phyloP scores from a whole-genome alignment of 2,113 vertebrate genomes.

The Limnothrissa miodon region DNA sequence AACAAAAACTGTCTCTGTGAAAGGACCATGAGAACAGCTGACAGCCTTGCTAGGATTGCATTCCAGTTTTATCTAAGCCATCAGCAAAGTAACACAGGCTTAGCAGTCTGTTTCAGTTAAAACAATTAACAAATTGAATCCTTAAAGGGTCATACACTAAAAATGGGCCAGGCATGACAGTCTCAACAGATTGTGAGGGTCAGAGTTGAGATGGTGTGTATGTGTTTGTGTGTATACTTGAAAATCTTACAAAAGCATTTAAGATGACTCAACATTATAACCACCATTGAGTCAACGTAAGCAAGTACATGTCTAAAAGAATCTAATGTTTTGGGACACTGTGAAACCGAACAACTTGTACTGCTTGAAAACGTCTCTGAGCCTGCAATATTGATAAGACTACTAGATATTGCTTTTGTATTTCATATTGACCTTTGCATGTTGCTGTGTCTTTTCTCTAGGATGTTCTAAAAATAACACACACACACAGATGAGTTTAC shows the following conservation, averaged over 20 bases:
- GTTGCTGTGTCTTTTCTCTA: not conserved
- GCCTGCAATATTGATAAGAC: not conserved
- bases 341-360: not conserved
- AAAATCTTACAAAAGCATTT: not conserved
- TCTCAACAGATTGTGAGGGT: not conserved
- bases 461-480: not conserved
- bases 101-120: not conserved
- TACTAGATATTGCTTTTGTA: not conserved
- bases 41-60: not conserved
- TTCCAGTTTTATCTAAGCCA: not conserved
- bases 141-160: not conserved
- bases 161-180: not conserved
- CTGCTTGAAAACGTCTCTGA: not conserved
- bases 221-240: not conserved
- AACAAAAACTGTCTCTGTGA: not conserved
- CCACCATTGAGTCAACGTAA: not conserved
- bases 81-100: not conserved
- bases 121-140: constrained; percentile 1
- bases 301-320: not conserved
- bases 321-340: not conserved
- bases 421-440: not conserved
- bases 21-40: not conserved
- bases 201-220: not conserved
- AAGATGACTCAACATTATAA: not conserved
- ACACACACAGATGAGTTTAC: not conserved